Conservation (phyloP, 1,140 invertebrate species). For the Cardiocondyla obscurior region DNA sequence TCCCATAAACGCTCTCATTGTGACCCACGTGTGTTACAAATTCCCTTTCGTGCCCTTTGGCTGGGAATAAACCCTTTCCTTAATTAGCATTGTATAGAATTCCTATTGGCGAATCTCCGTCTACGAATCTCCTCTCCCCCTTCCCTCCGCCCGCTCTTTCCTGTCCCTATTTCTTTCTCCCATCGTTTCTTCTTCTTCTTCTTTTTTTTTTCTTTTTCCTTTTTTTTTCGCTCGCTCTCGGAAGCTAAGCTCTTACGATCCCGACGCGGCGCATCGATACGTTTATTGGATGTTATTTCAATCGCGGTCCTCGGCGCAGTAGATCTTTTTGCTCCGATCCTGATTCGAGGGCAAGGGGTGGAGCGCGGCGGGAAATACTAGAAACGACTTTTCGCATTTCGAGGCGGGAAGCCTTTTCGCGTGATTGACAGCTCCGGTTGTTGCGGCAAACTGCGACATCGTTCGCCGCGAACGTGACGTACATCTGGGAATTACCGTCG, state of each 20-base stretch:
- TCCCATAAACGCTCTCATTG: conserved; percentile 74
- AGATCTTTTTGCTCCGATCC: background rate
- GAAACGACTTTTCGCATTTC: conserved; percentile 51
- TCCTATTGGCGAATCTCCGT: conserved; percentile 68
- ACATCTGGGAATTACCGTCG: background rate
- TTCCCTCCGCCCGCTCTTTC: background rate
- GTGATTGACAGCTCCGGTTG: conserved; percentile 38
- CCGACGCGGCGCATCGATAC: conserved; percentile 55
- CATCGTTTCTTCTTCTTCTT: background rate
- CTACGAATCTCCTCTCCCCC: conserved; percentile 8
- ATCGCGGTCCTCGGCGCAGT: conserved; percentile 19
- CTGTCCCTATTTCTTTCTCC: background rate
- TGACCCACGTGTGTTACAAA: conserved; percentile 78
- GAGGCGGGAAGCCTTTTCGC: conserved; percentile 3
- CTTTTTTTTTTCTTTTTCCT: background rate
- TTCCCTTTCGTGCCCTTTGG: conserved; percentile 75
- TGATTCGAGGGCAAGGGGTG: background rate
- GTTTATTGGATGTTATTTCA: conserved; percentile 68
- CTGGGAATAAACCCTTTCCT: conserved; percentile 77
- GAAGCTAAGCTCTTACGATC: conserved; percentile 38
- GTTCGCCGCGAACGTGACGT: background rate
- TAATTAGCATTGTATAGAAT: conserved; percentile 80
- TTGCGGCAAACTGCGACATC: background rate
- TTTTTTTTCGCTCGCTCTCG: background rate
- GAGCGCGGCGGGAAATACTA: conserved; percentile 19